phyloP scores from a whole-genome alignment of 2,113 vertebrate genomes.

The Chamaetylas fuelleborni region DNA sequence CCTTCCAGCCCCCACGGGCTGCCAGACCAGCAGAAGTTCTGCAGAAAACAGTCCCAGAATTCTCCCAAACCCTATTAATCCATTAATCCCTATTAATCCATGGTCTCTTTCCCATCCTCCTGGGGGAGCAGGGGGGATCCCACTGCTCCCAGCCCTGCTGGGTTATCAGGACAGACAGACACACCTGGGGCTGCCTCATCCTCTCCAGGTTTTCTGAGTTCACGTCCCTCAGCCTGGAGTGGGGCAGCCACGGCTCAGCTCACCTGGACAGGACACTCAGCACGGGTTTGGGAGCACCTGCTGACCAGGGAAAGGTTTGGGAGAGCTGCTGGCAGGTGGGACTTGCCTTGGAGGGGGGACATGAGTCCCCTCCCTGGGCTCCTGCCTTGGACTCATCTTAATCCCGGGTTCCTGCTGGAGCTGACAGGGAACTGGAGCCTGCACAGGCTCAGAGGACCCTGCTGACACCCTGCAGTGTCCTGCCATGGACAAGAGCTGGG shows the following conservation, averaged over 20 bases:
- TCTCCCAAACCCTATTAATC: accelerated
- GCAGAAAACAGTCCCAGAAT: not conserved
- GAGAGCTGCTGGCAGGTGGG: not conserved
- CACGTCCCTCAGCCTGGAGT: not conserved
- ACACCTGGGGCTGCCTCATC: not conserved
- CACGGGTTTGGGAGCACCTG: accelerated
- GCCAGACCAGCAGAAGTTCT: not conserved
- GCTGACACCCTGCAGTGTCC: constrained; percentile 27
- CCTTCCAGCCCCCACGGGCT: not conserved
- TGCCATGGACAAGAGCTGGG: not conserved
- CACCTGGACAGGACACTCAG: not conserved
- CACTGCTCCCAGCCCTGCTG: accelerated
- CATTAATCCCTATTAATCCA: not conserved
- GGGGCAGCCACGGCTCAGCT: not conserved
- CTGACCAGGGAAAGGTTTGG: not conserved
- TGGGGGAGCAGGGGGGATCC: not conserved
- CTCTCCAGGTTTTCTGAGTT: not conserved
- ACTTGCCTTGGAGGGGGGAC: not conserved
- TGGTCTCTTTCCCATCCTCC: not conserved
- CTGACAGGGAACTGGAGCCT: not conserved
- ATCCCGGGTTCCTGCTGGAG: not conserved
- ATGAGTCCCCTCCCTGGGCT: not conserved
- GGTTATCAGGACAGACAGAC: accelerated
- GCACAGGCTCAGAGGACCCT: not conserved
- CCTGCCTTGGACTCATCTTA: not conserved